phyloP scores from a whole-genome alignment of 2,888 invertebrate genomes.

The Luffia ferchaultella region DNA sequence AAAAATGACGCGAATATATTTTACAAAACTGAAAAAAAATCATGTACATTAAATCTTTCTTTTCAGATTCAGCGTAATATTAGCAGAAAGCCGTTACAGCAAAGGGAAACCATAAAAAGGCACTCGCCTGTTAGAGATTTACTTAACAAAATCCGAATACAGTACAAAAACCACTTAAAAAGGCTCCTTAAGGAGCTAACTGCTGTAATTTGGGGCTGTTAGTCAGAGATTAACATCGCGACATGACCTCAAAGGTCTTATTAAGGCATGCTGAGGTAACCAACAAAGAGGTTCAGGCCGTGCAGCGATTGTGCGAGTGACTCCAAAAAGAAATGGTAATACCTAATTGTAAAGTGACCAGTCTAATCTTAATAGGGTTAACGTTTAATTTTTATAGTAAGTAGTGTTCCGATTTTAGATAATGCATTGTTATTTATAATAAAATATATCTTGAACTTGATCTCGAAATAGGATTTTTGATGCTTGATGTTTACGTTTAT shows the following conservation, averaged over 20 bases:
- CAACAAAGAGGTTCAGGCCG: not conserved
- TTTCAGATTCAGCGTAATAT: too few relatives aligned
- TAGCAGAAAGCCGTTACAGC: too few relatives aligned
- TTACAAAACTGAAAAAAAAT: too few relatives aligned
- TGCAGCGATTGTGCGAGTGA: not conserved
- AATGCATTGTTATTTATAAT: not conserved
- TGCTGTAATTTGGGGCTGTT: not conserved
- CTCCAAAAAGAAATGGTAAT: not conserved
- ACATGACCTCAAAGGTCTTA: not conserved
- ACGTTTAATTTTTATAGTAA: not conserved
- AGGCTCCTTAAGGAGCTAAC: not conserved
- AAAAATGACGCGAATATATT: too few relatives aligned
- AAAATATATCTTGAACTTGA: not conserved
- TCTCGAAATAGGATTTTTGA: too few relatives aligned
- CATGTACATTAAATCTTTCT: too few relatives aligned
- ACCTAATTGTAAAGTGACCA: not conserved
- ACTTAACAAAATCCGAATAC: not conserved
- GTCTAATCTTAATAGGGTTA: not conserved
- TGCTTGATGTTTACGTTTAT: not conserved
- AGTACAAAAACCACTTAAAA: not conserved
- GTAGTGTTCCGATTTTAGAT: not conserved
- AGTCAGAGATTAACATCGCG: not conserved
- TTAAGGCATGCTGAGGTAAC: not conserved
- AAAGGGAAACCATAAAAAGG: too few relatives aligned
- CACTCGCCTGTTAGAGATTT: too few relatives aligned